Evolutionary conservation across 2,113 vertebrate genomes (phyloP), one percentile per base, ranked within the genome.

Genomic region (Arenaria interpres): DNA sequence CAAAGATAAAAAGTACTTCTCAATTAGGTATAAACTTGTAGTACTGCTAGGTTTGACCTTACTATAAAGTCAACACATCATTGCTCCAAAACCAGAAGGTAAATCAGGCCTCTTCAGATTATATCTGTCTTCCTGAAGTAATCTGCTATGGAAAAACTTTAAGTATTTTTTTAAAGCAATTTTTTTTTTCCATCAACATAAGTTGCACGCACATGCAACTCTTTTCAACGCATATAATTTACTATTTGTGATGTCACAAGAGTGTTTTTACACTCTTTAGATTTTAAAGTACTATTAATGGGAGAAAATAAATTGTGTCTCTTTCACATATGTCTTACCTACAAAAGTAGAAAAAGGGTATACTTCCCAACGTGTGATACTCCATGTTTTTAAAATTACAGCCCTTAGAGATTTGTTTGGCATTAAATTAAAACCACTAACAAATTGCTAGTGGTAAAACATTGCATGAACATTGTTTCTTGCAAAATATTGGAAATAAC

Each of bases 401-500:
- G 94, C 43, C 90, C 84, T 94, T 45, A 51, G 85, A 97, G 96
- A 83, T 88, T 84, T 74, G 48, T 90, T 95, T 98, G 98, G 97
- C 96, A 93, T 85, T 87, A 81, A 67, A 85, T 35, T 51, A 78
- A 98, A 98, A 97, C 97, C 98, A 97, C 94, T 50, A 96, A 97
- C 88, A 96, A 97, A 94, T 96, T 96, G 80, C 94, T 95, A 89
- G 96, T 96, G 97, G 97, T 96, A 89, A 96, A 96, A 96, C 53
- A 96, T 94, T 96, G 71, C 95, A 98, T 88, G 92, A 98, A 98
- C 95, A 95, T 94, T 82, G 92, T 97, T 96, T 97, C 97, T 97
- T 98, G 96, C 98, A 98, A 97, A 98, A 98, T 93, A 93, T 97
- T 97, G 97, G 96, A 97, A 97, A 97, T 96, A 96, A 96, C 90